Evolutionary conservation across 2,888 invertebrate genomes (phyloP).

Genomic region (Tenthredo scrophulariae): DNA sequence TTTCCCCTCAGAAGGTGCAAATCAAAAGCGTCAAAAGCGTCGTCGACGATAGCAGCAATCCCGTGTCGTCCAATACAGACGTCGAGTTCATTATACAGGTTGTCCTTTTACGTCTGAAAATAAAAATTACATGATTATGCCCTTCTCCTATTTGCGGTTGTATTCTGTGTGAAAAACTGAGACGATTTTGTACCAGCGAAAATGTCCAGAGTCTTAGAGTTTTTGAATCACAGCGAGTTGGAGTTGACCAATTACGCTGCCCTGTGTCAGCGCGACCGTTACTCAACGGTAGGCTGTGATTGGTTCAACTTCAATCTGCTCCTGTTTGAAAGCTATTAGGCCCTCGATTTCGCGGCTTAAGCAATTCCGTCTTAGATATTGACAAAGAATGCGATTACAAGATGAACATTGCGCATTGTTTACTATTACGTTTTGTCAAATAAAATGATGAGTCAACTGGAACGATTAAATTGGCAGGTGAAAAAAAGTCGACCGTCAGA

Average conservation of each 20-base stretch:
- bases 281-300: background rate
- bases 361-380: constrained; percentile 8
- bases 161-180: constrained; percentile 20
- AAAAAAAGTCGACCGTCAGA: constrained; percentile 65
- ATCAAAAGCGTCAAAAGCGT: constrained; percentile 74
- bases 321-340: constrained; percentile 15
- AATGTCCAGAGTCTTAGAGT: constrained; percentile 4
- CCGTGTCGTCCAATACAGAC: constrained; percentile 71
- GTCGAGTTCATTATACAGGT: constrained; percentile 76
- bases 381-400: background rate
- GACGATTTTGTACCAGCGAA: constrained; percentile 7
- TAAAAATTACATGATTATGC: background rate
- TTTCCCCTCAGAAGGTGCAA: constrained; percentile 69
- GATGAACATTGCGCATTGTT: background rate
- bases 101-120: constrained; percentile 6
- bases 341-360: background rate
- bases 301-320: constrained; percentile 14
- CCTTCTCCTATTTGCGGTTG: background rate
- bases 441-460: constrained; percentile 31
- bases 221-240: background rate
- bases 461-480: constrained; percentile 58
- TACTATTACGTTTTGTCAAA: constrained; percentile 44
- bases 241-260: background rate
- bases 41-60: constrained; percentile 72
- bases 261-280: background rate